phyloP scores from a whole-genome alignment of 2,888 invertebrate species.

The Dolomedes plantarius region DNA sequence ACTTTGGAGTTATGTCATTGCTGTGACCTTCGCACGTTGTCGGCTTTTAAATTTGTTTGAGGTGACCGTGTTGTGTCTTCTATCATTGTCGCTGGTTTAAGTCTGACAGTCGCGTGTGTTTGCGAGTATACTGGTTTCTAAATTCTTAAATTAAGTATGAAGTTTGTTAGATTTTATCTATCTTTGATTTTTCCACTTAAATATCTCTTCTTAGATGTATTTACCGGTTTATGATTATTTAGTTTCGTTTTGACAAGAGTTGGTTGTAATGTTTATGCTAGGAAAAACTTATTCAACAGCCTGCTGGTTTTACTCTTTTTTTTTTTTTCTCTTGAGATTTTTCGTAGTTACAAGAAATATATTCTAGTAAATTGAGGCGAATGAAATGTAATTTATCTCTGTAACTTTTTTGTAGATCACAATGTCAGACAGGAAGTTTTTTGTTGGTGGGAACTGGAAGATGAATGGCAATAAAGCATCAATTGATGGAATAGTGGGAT shows the following conservation, averaged over 20 bases:
- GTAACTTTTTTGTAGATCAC: conserved; percentile 9
- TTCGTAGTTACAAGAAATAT: too few relatives aligned
- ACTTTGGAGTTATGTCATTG: conserved; percentile 31
- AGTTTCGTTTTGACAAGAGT: too few relatives aligned
- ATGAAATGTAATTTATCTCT: too few relatives aligned
- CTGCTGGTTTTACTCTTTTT: too few relatives aligned
- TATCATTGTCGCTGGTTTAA: background rate
- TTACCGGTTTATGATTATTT: too few relatives aligned
- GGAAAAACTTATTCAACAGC: too few relatives aligned
- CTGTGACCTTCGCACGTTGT: conserved; percentile 55
- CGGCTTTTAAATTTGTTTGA: conserved; percentile 9
- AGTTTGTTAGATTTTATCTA: background rate
- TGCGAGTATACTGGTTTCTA: background rate
- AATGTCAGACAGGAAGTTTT: conserved; percentile 85
- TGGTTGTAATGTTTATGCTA: too few relatives aligned
- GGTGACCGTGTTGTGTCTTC: conserved; percentile 43
- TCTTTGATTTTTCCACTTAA: too few relatives aligned
- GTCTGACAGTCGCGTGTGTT: background rate
- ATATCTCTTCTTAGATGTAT: too few relatives aligned
- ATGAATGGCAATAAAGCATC: conserved; percentile 95
- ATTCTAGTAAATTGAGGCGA: too few relatives aligned
- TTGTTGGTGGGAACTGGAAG: conserved; percentile 99
- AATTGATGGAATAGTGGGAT: conserved; percentile 87
- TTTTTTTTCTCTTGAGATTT: too few relatives aligned
- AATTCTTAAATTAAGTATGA: background rate